Evolutionary conservation across 23 tunicate species (phyloP).

Genomic region (Clavelina lepadiformis): DNA sequence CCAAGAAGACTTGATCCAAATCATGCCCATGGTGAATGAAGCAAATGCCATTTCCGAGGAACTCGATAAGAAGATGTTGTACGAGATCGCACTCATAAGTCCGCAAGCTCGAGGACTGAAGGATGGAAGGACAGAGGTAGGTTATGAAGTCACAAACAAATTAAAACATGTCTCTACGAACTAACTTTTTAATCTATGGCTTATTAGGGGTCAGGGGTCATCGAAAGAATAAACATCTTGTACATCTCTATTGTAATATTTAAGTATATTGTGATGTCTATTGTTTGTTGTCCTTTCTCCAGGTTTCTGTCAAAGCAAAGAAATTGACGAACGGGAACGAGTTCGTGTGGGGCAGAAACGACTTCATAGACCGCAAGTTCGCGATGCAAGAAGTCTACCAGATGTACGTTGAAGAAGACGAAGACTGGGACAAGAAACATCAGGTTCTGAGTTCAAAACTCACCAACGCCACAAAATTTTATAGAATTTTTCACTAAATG

Average conservation of each 20-base stretch:
- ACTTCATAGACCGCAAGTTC: conserved; percentile 63
- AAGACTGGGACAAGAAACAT: conserved; percentile 25
- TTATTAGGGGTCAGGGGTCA: no score
- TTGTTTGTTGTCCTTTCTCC: not conserved
- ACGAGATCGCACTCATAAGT: conserved; percentile 54
- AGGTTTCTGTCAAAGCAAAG: conserved; percentile 74
- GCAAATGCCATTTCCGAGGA: conserved; percentile 90
- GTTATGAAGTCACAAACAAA: no score
- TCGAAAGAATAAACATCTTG: no score
- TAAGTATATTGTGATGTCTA: not conserved
- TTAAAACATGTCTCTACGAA: no score
- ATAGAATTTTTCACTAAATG: not conserved
- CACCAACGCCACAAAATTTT: not conserved
- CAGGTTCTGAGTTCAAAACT: not conserved
- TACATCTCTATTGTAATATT: no score
- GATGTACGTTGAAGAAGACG: conserved; percentile 66
- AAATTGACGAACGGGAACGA: conserved; percentile 64
- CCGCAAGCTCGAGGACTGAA: conserved; percentile 75
- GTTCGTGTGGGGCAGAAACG: conserved; percentile 58
- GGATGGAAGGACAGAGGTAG: conserved; percentile 71
- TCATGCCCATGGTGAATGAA: conserved; percentile 83
- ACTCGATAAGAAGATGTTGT: conserved; percentile 76
- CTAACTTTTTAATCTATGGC: no score
- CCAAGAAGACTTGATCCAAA: conserved; percentile 69
- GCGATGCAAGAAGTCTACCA: conserved; percentile 93